Base-by-base conservation (phyloP, 1,140 invertebrate genomes). In the Aleiodes sp. region DNA sequence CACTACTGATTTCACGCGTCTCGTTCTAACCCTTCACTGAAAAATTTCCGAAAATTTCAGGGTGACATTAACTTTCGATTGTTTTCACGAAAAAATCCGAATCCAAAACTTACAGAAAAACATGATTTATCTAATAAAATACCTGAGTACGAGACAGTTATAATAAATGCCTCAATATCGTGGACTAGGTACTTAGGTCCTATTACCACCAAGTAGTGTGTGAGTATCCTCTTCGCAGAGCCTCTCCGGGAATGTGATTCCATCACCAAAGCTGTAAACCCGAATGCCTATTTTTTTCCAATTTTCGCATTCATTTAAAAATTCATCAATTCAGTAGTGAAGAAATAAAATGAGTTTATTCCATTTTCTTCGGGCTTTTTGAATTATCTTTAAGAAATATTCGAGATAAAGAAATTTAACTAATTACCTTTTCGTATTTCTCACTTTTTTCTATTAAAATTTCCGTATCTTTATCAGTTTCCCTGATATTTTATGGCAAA, bases 141-240 rank as follows among this genome's bases (percentile, higher is more conserved):
- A 66, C 64, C 64, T 66, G 64, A 63, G 60, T 39, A 39, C 7
- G 12, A 33, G 12, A 1, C 12, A 33, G 2, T 8, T 1, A 24
- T 10, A 56, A 28, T 12, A 56, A 56, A 24, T 26, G 0, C 2
- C 2, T 9, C 24, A 28, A 26, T 12, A 12, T 43, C 12, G 8
- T 43, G 9, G 39, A 52, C 29, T 33, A 57, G 12, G 10, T 43
- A 4, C 16, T 74, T 88, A 87, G 65, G 82, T 79, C 67, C 82
- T 78, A 63, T 68, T 68, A 43, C 82, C 79, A 37, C 84, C 86
- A 70, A 94, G 87, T 68, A 96, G 87, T 29, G 90, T 91, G 84
- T 95, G 93, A 69, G 91, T 91, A 80, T 96, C 94, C 84, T 95
- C 93, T 75, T 94, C 93, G 73, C 91, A 87, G 70, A 90, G 90